phyloP scores from a whole-genome alignment of 2,888 invertebrate species.

The Drosophila multiciliata region DNA sequence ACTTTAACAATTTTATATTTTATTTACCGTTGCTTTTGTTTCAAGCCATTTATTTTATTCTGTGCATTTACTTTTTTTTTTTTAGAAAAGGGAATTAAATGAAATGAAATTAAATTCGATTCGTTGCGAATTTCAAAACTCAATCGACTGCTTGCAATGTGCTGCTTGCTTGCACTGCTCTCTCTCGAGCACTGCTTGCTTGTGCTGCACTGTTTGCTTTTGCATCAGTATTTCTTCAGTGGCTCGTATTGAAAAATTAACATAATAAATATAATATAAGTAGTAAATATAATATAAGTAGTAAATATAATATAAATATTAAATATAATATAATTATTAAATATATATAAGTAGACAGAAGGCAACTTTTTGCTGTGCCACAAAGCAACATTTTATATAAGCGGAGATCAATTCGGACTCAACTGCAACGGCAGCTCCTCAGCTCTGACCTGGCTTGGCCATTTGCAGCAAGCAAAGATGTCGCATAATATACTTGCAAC shows the following conservation, averaged over 20 bases:
- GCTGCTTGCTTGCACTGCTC: too few relatives aligned
- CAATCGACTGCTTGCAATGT: too few relatives aligned
- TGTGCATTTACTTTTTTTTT: not conserved
- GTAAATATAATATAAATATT: too few relatives aligned
- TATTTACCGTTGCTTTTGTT: not conserved
- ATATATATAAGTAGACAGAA: not conserved
- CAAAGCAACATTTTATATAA: not conserved
- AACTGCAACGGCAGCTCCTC: not conserved
- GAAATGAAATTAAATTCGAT: too few relatives aligned
- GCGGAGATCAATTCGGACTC: conserved; percentile 28
- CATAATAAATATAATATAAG: conserved; percentile 27
- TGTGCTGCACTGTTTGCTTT: too few relatives aligned
- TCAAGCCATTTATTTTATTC: too few relatives aligned
- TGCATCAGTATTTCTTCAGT: conserved; percentile 1
- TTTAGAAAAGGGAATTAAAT: too few relatives aligned
- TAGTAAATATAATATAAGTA: too few relatives aligned
- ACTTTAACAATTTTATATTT: not conserved
- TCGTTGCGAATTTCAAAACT: too few relatives aligned
- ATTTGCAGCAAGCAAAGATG: not conserved
- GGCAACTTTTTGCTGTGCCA: conserved; percentile 7
- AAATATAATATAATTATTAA: too few relatives aligned
- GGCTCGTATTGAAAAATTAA: conserved; percentile 43
- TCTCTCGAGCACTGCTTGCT: too few relatives aligned
- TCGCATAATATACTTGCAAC: not conserved
- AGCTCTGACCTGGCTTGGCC: not conserved